phyloP scores from a whole-genome alignment of 2,888 invertebrate species.

The Cryptus armator region DNA sequence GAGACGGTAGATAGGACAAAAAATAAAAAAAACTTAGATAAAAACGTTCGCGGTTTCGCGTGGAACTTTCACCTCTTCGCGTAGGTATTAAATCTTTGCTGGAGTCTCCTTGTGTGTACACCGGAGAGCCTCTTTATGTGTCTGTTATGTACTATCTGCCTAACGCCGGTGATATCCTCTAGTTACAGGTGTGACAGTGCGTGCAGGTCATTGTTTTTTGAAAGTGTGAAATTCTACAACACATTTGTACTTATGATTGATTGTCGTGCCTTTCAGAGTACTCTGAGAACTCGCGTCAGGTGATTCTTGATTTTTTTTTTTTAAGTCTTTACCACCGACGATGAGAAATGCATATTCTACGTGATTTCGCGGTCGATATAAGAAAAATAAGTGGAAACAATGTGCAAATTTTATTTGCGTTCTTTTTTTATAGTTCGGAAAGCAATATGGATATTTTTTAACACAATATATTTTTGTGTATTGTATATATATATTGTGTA shows the following conservation, averaged over 20 bases:
- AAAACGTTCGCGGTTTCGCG: slow-evolving; percentile 62
- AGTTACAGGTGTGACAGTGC: slow-evolving; percentile 36
- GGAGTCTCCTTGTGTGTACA: slow-evolving; percentile 23
- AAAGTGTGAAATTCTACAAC: slow-evolving; percentile 1
- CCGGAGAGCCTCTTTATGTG: not conserved
- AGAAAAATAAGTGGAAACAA: not conserved
- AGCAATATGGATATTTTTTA: too few species aligned
- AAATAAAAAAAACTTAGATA: slow-evolving; percentile 60
- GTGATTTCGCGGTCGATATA: not conserved
- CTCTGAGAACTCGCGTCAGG: not conserved
- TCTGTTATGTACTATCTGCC: not conserved
- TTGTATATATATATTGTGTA: too few species aligned
- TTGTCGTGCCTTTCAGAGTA: slow-evolving; percentile 1
- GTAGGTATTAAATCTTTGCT: slow-evolving; percentile 45
- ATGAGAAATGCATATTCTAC: not conserved
- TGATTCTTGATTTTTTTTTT: not conserved
- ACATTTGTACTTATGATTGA: slow-evolving; percentile 8
- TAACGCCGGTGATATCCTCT: not conserved
- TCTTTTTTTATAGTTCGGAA: too few species aligned
- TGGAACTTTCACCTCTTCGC: slow-evolving; percentile 65
- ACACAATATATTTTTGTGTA: too few species aligned
- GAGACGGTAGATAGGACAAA: slow-evolving; percentile 27
- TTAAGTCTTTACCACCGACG: not conserved
- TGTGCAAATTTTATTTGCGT: too few species aligned
- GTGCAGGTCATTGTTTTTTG: not conserved